Evolutionary conservation across 2,888 invertebrate species (phyloP).

Genomic region (Cataglyphis albicans): DNA sequence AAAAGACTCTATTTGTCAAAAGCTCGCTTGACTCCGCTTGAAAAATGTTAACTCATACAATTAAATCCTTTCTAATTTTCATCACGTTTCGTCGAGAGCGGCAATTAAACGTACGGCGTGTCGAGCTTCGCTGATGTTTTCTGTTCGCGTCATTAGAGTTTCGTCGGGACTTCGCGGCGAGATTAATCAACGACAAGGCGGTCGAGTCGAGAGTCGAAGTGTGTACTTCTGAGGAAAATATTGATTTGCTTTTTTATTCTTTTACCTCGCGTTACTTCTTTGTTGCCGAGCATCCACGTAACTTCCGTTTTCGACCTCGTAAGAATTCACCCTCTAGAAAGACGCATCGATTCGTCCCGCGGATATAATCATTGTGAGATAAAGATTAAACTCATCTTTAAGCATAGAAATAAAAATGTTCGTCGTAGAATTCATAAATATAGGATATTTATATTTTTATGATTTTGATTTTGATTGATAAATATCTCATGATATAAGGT

Average conservation of each 20-base stretch:
- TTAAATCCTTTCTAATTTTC: conserved; percentile 20
- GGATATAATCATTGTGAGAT: not conserved
- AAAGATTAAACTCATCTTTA: not conserved
- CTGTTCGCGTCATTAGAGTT: conserved; percentile 10
- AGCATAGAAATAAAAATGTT: conserved; percentile 4
- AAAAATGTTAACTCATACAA: conserved; percentile 25
- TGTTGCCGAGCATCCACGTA: not conserved
- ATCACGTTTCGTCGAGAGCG: not conserved
- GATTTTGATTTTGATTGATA: not conserved
- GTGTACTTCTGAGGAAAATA: conserved; percentile 11
- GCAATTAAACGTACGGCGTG: conserved; percentile 17
- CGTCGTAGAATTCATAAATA: not conserved
- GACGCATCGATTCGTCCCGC: conserved; percentile 5
- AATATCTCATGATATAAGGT: not conserved
- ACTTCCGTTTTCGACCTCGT: conserved; percentile 35
- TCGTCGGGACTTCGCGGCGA: not conserved
- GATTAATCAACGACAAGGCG: not conserved
- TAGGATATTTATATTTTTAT: not conserved
- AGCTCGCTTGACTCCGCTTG: not conserved
- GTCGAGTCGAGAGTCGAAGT: conserved; percentile 13
- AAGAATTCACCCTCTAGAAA: not conserved
- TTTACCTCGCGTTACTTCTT: not conserved
- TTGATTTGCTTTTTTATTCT: conserved; percentile 26
- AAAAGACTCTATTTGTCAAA: conserved; percentile 4
- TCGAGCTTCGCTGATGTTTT: conserved; percentile 3